Conservation (phyloP, 2,888 invertebrate species). For the Nysson spinosus region DNA sequence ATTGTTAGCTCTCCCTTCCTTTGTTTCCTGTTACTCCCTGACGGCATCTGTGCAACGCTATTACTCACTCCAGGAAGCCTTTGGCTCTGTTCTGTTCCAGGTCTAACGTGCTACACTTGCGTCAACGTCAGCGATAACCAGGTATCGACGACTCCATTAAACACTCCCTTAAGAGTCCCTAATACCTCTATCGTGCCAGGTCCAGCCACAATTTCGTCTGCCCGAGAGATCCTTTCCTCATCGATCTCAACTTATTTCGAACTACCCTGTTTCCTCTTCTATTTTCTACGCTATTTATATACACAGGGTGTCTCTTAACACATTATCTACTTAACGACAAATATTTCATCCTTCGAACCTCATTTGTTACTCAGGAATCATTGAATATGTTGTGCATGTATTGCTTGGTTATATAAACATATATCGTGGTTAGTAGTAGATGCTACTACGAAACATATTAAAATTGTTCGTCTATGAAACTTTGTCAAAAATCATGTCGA, state of each 20-base stretch:
- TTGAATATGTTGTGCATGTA: no score
- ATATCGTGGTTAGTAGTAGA: no score
- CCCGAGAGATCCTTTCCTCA: constrained; percentile 36
- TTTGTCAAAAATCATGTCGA: no score
- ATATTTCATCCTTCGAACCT: no score
- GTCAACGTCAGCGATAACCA: constrained; percentile 83
- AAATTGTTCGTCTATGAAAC: no score
- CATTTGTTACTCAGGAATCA: no score
- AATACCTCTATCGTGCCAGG: constrained; percentile 61
- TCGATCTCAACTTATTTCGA: constrained; percentile 54
- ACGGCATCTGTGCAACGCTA: constrained; percentile 35
- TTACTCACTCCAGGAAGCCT: constrained; percentile 49
- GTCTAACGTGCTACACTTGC: constrained; percentile 81
- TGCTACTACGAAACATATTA: no score
- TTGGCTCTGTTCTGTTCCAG: constrained; percentile 66
- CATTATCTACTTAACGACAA: no score
- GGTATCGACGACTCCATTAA: constrained; percentile 70
- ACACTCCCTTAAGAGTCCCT: constrained; percentile 58
- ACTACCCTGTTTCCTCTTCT: constrained; percentile 16
- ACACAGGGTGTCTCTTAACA: no score
- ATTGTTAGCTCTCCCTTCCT: constrained; percentile 54
- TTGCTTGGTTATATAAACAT: no score
- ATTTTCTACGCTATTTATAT: no score
- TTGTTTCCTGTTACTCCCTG: constrained; percentile 30
- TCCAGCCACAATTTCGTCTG: constrained; percentile 54